Conservation (phyloP, 2,888 invertebrate genomes). For the Biston betularia region DNA sequence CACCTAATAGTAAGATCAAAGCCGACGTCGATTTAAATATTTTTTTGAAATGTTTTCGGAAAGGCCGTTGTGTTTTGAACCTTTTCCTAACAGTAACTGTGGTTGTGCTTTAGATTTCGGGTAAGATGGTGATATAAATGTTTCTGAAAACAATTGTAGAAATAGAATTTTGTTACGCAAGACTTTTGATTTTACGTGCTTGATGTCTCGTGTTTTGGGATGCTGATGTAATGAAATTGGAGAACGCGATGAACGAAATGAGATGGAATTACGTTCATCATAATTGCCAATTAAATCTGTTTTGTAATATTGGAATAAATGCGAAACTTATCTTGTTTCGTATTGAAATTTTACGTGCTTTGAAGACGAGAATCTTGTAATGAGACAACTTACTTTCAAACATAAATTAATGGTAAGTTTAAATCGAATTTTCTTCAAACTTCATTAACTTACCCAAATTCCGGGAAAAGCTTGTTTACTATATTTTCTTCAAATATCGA, state of each 20-base stretch:
- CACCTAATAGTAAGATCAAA: too few relatives aligned
- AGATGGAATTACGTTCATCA: not conserved
- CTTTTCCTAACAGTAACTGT: slow-evolving; percentile 60
- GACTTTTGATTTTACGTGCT: slow-evolving; percentile 35
- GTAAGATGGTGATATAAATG: slow-evolving; percentile 59
- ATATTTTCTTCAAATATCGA: not conserved
- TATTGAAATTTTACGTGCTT: not conserved
- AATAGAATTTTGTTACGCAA: slow-evolving; percentile 35
- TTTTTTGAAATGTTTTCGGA: not conserved
- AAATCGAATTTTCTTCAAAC: not conserved
- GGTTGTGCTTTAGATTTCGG: slow-evolving; percentile 62
- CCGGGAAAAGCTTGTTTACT: not conserved
- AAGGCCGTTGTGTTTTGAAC: slow-evolving; percentile 22
- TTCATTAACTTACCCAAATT: not conserved
- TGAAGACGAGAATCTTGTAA: not conserved
- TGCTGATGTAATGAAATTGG: slow-evolving; percentile 19
- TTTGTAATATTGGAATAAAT: slow-evolving; percentile 9
- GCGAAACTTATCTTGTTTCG: slow-evolving; percentile 2
- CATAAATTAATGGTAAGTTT: slow-evolving; percentile 3
- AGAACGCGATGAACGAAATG: slow-evolving; percentile 8
- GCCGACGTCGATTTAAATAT: too few relatives aligned
- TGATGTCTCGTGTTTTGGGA: slow-evolving; percentile 13
- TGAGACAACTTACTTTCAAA: slow-evolving; percentile 3
- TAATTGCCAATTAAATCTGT: slow-evolving; percentile 18
- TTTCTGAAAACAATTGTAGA: slow-evolving; percentile 40